Conservation (phyloP, 1,140 invertebrate species). For the Tenebrio molitor region DNA sequence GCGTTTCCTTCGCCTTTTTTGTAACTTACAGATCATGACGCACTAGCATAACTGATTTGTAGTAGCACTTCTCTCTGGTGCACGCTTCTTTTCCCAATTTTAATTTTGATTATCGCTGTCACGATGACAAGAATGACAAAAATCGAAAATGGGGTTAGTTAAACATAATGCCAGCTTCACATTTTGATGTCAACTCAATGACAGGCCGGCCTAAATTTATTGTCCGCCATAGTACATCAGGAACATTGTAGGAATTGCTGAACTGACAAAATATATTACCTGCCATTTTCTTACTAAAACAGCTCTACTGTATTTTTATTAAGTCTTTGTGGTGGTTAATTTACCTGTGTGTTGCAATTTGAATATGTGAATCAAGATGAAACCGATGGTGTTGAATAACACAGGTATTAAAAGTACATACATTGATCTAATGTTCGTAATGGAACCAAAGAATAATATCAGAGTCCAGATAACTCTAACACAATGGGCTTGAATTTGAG, state of each 20-base stretch:
- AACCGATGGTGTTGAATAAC: conserved; percentile 64
- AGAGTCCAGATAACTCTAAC: conserved; percentile 68
- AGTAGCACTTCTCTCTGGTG: too few relatives aligned
- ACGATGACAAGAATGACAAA: too few relatives aligned
- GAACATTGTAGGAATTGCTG: conserved; percentile 62
- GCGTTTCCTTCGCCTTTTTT: too few relatives aligned
- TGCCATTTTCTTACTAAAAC: conserved; percentile 65
- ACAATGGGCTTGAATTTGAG: conserved; percentile 61
- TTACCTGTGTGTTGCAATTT: conserved; percentile 62
- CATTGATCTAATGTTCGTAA: conserved; percentile 66
- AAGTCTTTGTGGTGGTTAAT: conserved; percentile 39
- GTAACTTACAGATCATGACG: too few relatives aligned
- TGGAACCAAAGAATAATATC: conserved; percentile 66
- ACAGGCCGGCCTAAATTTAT: too few relatives aligned
- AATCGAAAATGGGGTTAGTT: too few relatives aligned
- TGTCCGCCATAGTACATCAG: too few relatives aligned
- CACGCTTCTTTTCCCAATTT: too few relatives aligned
- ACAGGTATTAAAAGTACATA: conserved; percentile 69
- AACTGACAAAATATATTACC: conserved; percentile 62
- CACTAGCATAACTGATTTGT: too few relatives aligned
- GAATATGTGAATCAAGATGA: conserved; percentile 59
- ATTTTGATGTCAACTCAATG: too few relatives aligned
- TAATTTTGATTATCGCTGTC: too few relatives aligned
- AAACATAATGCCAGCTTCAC: too few relatives aligned
- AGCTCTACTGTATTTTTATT: conserved; percentile 40